Base-by-base conservation (phyloP, 2,797 vertebrate genomes). In the Hipposideros larvatus region DNA sequence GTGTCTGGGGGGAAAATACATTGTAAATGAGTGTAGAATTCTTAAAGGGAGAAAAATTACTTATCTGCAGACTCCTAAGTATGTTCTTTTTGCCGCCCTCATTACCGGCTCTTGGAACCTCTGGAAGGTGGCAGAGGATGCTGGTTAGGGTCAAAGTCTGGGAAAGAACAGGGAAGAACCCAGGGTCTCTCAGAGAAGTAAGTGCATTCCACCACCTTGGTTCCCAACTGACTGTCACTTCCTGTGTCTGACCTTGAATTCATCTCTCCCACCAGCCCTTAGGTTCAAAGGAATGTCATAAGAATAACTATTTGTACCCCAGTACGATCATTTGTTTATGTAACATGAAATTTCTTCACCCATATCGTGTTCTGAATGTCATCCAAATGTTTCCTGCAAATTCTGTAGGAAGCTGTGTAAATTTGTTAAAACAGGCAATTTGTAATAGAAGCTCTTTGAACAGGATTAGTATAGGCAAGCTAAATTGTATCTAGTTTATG, bases 71-170 rank as follows among this genome's bases (percentile, higher is more conserved):
- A 55, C 1, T 5, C 4, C 0, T 19, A 41, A 7, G 46, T 77
- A 57, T 22, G 2, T 87, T 85, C n/a, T 41, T 15, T 37, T 22
- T 14, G 46, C 0, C 0, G 4, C 55, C 63, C 26, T 93, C 14
- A 55, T 9, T 61, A 66, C n/a, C 16, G 73, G 11, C 18, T 71
- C 2, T 11, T 18, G 57, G 6, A 51, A 18, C 43, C 95, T 68
- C 93, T 68, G 91, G 96, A 57, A 93, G 97, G 93, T 87, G 96
- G 93, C 89, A 97, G 59, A 96, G 87, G 61, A 68, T 7, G 59
- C 15, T 51, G 10, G 83, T 94, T 70, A 63, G 61, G 65, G 51
- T 43, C 14, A 5, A 65, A 41, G 7, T n/a, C 19, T 13, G 4
- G 14, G 34, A 43, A 8, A 8, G 19, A 13, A 1, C 2, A 8